Conservation (phyloP, 2,113 vertebrate species). For the Melanerpes aurifrons region DNA sequence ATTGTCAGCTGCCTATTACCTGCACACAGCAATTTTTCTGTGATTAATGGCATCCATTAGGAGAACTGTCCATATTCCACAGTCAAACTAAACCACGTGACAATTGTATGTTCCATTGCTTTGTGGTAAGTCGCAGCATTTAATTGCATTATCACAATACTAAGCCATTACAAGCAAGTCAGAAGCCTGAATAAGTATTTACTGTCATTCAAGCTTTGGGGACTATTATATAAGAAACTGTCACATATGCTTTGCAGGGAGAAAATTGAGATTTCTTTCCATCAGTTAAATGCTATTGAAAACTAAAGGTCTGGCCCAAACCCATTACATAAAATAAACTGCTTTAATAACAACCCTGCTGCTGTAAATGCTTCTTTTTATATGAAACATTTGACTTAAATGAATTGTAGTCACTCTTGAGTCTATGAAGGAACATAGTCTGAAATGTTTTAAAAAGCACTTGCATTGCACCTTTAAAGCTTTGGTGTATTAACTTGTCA, state of each 20-base stretch:
- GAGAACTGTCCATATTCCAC: not conserved
- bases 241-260: not conserved
- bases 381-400: slow-evolving; percentile 48
- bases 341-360: slow-evolving; percentile 26
- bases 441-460: slow-evolving; percentile 38
- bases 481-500: slow-evolving; percentile 50
- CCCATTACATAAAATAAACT: slow-evolving; percentile 40
- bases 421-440: slow-evolving; percentile 1
- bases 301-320: slow-evolving; percentile 22
- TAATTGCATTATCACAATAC: slow-evolving; percentile 55
- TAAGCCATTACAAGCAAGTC: slow-evolving; percentile 1
- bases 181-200: slow-evolving; percentile 21
- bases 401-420: slow-evolving; percentile 37
- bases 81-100: not conserved
- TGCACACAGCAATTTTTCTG: not conserved
- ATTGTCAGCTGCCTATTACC: not conserved
- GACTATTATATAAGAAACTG: not conserved
- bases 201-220: not conserved
- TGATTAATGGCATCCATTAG: not conserved
- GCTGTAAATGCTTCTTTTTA: slow-evolving; percentile 44
- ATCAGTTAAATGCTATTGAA: slow-evolving; percentile 30
- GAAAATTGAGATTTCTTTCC: slow-evolving; percentile 27
- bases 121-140: slow-evolving; percentile 15
- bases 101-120: slow-evolving; percentile 3
- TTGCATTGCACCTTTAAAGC: slow-evolving; percentile 44